phyloP scores from a whole-genome alignment of 2,113 vertebrate genomes.

The Hystrix brachyura region DNA sequence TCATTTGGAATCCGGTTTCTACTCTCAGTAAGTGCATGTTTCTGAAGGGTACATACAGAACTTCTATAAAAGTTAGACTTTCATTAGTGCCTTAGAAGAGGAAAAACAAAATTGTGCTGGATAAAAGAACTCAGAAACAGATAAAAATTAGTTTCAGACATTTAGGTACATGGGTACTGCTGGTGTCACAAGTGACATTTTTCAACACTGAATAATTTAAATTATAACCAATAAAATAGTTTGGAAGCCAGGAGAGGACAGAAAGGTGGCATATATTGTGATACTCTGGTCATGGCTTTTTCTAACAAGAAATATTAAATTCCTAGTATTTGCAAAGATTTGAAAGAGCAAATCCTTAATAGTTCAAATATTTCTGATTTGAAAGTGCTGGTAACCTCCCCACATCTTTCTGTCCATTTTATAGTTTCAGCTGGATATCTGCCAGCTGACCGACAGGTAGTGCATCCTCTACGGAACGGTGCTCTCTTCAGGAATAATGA shows the following conservation, averaged over 20 bases:
- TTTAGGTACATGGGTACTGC: not conserved
- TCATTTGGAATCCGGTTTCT: conserved; percentile 22
- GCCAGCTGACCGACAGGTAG: not conserved
- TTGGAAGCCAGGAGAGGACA: not conserved
- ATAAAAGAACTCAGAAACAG: not conserved
- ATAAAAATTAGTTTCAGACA: not conserved
- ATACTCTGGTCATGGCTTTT: not conserved
- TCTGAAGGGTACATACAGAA: not conserved
- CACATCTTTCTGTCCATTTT: not conserved
- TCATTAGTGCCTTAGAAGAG: not conserved
- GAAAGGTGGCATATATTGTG: not conserved
- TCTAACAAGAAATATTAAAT: not conserved
- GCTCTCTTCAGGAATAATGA: not conserved
- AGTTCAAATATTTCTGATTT: not conserved
- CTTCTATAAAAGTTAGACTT: not conserved
- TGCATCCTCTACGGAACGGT: not conserved
- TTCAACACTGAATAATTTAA: not conserved
- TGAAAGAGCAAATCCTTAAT: not conserved
- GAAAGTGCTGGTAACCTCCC: not conserved
- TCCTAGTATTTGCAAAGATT: not conserved
- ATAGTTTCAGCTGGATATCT: not conserved
- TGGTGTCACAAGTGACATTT: not conserved
- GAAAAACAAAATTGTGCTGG: not conserved
- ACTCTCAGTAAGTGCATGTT: not conserved
- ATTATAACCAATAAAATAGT: not conserved